phyloP scores from a whole-genome alignment of 2,113 vertebrate genomes.

The Laticauda laticaudata region DNA sequence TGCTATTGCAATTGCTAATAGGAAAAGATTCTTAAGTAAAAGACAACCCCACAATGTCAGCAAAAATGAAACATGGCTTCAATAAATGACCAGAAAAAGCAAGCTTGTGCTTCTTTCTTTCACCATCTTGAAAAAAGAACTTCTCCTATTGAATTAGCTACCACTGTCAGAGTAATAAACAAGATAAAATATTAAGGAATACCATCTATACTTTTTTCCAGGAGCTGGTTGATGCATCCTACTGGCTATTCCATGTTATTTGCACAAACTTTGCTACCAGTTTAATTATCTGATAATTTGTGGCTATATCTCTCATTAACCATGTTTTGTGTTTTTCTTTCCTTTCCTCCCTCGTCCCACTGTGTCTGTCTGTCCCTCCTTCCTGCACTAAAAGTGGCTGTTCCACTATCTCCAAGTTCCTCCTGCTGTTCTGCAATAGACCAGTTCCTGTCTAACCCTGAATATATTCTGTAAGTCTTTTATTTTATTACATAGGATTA shows the following conservation, averaged over 20 bases:
- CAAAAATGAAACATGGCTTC: background rate
- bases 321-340: slow-evolving; percentile 52
- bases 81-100: background rate
- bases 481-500: slow-evolving; percentile 58
- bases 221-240: background rate
- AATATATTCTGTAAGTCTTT: slow-evolving; percentile 72
- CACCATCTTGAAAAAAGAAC: background rate
- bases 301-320: slow-evolving; percentile 44
- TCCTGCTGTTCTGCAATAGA: slow-evolving; percentile 94
- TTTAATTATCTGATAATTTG: slow-evolving; percentile 2
- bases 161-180: background rate
- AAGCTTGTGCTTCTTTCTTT: background rate
- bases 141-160: background rate
- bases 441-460: slow-evolving; percentile 89
- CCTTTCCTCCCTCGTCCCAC: slow-evolving; percentile 43
- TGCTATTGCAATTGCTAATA: too few relatives aligned
- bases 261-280: slow-evolving; percentile 7
- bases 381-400: slow-evolving; percentile 79
- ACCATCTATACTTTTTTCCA: background rate
- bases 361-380: slow-evolving; percentile 62
- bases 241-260: background rate
- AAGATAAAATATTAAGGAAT: background rate
- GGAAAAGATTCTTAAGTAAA: background rate
- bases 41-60: background rate
- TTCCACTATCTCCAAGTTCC: slow-evolving; percentile 90